Conservation (phyloP, 2,113 vertebrate genomes). For the Sporophila hypoxantha region DNA sequence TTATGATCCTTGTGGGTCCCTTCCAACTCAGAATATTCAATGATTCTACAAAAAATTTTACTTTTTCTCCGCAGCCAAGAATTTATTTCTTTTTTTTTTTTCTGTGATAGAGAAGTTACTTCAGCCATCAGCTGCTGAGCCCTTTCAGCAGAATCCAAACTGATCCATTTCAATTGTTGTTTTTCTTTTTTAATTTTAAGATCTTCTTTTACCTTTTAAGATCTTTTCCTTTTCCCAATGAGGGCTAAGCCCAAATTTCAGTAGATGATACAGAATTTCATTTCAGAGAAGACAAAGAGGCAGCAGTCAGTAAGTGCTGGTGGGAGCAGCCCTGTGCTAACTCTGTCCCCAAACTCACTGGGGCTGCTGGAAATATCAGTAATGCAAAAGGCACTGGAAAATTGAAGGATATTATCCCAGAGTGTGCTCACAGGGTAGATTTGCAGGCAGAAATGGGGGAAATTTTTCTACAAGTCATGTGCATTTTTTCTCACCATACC, state of each 20-base stretch:
- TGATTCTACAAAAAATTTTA: background rate
- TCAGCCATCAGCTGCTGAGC: background rate
- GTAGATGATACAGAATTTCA: background rate
- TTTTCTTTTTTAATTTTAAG: background rate
- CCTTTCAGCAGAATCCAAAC: background rate
- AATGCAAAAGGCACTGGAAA: background rate
- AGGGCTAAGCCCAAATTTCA: background rate
- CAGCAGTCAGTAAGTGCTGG: background rate
- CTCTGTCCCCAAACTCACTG: background rate
- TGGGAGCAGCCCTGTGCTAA: background rate
- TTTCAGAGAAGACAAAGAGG: background rate
- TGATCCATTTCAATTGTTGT: background rate
- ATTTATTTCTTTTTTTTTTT: background rate
- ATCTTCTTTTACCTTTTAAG: background rate
- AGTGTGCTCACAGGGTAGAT: background rate
- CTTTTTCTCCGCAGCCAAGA: background rate
- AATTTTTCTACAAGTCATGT: background rate
- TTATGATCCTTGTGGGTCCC: background rate
- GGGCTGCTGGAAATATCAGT: background rate
- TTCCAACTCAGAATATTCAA: background rate
- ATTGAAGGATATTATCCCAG: background rate
- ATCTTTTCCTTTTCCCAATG: background rate
- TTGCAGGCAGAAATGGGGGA: rapidly evolving
- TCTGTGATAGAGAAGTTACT: background rate
- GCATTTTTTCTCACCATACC: rapidly evolving